Percentiles rank a stretch among this genome's conserved stretches.
These are phyloP conservation scores for Sebastes hubbsi DNA, from an alignment of 2,797 vertebrate genomes.

Conservation along the genomic window DNA sequence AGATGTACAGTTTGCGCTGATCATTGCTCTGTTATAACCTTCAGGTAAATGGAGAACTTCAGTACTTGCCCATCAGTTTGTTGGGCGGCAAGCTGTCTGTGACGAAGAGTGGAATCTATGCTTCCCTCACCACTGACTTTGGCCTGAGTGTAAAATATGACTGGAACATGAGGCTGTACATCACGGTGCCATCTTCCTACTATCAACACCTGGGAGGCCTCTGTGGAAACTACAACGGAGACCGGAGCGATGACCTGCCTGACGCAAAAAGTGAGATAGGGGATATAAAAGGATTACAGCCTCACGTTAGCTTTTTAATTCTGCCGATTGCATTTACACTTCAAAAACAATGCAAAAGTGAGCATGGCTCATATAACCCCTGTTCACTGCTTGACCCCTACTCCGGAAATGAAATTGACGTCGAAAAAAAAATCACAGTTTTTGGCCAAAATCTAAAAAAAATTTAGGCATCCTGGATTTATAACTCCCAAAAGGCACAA, in stretches of 20 bases:
- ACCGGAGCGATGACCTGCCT: slow-evolving; percentile 44
- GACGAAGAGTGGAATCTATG: neutral
- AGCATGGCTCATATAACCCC: no score
- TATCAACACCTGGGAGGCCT: slow-evolving; percentile 76
- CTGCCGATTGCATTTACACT: no score
- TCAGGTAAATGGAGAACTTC: slow-evolving; percentile 41
- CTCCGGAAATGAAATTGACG: no score
- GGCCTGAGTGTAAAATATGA: slow-evolving; percentile 80
- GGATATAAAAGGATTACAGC: neutral
- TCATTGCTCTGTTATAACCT: neutral
- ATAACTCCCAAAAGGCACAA: no score
- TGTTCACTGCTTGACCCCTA: no score
- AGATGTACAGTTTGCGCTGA: neutral
- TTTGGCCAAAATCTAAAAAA: no score
- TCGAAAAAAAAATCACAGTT: no score
- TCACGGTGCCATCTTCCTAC: slow-evolving; percentile 74
- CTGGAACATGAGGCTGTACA: slow-evolving; percentile 79
- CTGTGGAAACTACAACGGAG: slow-evolving; percentile 85
- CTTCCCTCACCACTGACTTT: slow-evolving; percentile 54
- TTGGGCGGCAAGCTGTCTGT: neutral
- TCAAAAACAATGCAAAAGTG: no score
- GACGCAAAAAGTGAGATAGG: neutral
- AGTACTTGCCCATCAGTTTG: slow-evolving; percentile 20
- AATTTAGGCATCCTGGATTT: no score
- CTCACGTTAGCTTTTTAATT: no score